Evolutionary conservation across 1,140 invertebrate species (phyloP).

Genomic region (Calliphora vicina): DNA sequence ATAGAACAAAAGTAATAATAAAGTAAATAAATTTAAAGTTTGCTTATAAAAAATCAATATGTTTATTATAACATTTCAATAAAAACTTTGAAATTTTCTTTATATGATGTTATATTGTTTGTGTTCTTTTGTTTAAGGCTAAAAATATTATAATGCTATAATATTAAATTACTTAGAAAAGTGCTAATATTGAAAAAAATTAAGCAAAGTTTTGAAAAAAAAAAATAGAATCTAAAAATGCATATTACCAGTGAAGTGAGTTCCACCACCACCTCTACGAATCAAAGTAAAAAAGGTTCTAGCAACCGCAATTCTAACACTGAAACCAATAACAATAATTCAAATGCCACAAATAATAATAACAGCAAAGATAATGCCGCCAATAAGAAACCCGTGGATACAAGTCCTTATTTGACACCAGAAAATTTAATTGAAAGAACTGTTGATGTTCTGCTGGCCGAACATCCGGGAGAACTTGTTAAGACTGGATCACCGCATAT

Average conservation of each 20-base stretch:
- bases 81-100: background rate
- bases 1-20: background rate
- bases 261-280: constrained; percentile 67
- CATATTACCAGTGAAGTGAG: constrained; percentile 75
- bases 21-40: background rate
- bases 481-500: constrained; percentile 94
- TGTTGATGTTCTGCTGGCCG: constrained; percentile 80
- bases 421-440: constrained; percentile 84
- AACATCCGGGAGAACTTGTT: constrained; percentile 92
- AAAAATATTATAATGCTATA: background rate
- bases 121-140: background rate
- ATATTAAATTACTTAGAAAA: background rate
- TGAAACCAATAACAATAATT: constrained; percentile 46
- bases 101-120: background rate
- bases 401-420: constrained; percentile 74
- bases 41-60: background rate
- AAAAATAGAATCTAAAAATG: constrained; percentile 63
- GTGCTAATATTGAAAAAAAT: background rate
- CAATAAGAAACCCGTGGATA: constrained; percentile 52
- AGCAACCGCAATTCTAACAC: constrained; percentile 43
- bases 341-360: constrained; percentile 47
- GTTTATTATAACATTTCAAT: background rate
- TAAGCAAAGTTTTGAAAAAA: too few relatives aligned
- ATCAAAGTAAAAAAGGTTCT: constrained; percentile 40
- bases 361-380: constrained; percentile 43